Percentiles rank a stretch among this genome's conserved stretches.
Conservation (phyloP, 2,113 vertebrate genomes). For the Alectura lathami region DNA sequence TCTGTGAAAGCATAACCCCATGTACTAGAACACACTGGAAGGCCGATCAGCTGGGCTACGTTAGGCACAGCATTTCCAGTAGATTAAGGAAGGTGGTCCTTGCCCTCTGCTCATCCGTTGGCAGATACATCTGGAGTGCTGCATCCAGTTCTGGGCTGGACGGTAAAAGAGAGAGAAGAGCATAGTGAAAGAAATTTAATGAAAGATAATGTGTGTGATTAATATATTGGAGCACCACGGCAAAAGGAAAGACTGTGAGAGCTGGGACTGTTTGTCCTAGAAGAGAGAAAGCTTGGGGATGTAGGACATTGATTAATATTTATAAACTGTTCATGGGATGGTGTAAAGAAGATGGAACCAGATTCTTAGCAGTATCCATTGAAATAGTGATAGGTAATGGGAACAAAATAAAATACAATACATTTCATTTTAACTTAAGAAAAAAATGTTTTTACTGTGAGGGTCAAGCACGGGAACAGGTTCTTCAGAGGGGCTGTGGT, state of each 20-base stretch:
- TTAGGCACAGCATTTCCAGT: not conserved
- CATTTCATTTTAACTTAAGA: not conserved
- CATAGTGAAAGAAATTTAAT: not conserved
- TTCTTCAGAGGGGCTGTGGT: not conserved
- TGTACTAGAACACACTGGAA: not conserved
- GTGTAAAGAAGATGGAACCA: not conserved
- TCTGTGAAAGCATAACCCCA: not conserved
- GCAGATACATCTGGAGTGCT: not conserved
- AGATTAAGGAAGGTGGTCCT: not conserved
- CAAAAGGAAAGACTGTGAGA: not conserved
- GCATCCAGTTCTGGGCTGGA: not conserved
- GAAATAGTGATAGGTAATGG: not conserved
- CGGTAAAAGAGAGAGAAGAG: not conserved
- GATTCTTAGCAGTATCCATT: not conserved
- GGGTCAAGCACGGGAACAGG: not conserved
- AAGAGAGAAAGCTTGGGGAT: not conserved
- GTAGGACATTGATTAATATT: not conserved
- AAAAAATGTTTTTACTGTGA: not conserved
- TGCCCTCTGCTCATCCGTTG: not conserved
- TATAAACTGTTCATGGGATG: not conserved
- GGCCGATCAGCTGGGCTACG: not conserved
- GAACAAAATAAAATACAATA: not conserved
- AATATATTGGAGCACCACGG: no score
- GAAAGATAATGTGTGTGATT: not conserved
- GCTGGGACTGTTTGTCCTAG: not conserved